Base-by-base conservation (phyloP, 2,113 vertebrate genomes). In the Triplophysa dalaica region DNA sequence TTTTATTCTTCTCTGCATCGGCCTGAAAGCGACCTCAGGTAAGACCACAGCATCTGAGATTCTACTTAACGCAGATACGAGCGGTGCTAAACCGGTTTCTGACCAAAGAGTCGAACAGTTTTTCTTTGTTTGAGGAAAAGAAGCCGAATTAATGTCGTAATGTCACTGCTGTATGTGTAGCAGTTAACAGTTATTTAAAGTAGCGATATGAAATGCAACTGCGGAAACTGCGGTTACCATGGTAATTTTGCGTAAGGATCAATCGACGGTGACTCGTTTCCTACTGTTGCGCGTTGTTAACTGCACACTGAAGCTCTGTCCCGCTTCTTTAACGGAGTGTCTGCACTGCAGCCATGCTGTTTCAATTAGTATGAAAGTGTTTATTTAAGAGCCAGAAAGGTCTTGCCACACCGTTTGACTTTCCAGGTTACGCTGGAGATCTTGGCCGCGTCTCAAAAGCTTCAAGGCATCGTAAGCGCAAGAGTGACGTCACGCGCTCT, bases 1-100 rank as follows among this genome's bases (percentile, higher is more conserved):
- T 65, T 85, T 92, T 70, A 82, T 89, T 84, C 87, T 95, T 38
- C 87, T 96, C 82, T 90, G 90, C 67, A 6, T 82, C 80, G 89
- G 81, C 82, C 43, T 81, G 80, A 70, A 80, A 64, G 76, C 82
- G 22, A 75, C 87, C 48, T 58, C 88, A 84, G 91, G 92, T 93
- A 77, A 81, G 38, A 70, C 68, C 17, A 67, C 19, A 66, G 79
- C 79, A 64, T 66, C 50, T 78, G 77, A 52, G 29, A 81, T 70
- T 68, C 19, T 70, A 61, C 62, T 50, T 24, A 65, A 24, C 24
- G 24, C 43, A 65, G 75, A 52, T 6, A 54, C 63, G 52, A 62
- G 54, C 62, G 62, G 52, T 76, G 74, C 61, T 65, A n/a, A 76
- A 43, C 43, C 50, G 7, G 24, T 29, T 64, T 50, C 7, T 52